Conservation (phyloP, 2,113 vertebrate genomes). For the Megaceryle maxima region DNA sequence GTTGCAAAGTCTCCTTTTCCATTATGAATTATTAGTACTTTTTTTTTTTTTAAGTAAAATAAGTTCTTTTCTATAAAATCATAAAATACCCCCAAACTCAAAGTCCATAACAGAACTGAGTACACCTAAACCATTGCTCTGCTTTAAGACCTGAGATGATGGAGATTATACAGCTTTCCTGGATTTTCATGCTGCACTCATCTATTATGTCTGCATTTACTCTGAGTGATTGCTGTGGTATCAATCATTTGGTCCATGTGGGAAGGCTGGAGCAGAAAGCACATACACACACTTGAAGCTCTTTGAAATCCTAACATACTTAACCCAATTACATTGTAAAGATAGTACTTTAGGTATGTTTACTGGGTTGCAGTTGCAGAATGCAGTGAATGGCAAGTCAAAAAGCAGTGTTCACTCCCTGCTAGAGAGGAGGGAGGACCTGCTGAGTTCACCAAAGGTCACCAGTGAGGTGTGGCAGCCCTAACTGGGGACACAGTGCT, state of each 20-base stretch:
- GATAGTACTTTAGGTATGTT: not conserved
- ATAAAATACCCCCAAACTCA: not conserved
- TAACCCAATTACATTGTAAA: slow-evolving; percentile 33
- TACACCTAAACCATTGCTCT: not conserved
- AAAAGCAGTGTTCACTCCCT: not conserved
- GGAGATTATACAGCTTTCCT: not conserved
- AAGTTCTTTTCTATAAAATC: not conserved
- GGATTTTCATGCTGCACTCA: slow-evolving; percentile 7
- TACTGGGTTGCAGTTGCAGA: not conserved
- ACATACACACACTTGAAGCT: not conserved
- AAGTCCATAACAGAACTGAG: not conserved
- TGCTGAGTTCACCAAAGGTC: not conserved
- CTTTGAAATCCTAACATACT: slow-evolving; percentile 23
- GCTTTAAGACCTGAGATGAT: not conserved
- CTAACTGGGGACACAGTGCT: not conserved
- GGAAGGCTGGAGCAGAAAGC: slow-evolving; percentile 5
- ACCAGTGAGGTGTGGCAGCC: not conserved
- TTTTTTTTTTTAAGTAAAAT: not conserved
- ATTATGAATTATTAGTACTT: not conserved
- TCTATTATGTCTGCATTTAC: slow-evolving; percentile 20
- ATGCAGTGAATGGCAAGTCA: not conserved
- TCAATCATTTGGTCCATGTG: slow-evolving; percentile 35
- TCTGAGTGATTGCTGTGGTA: slow-evolving; percentile 1
- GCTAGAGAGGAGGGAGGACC: not conserved
- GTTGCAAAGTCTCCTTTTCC: not conserved